Base-by-base conservation (phyloP, 1,140 invertebrate species). In the Pseudobourletiella spinata region DNA sequence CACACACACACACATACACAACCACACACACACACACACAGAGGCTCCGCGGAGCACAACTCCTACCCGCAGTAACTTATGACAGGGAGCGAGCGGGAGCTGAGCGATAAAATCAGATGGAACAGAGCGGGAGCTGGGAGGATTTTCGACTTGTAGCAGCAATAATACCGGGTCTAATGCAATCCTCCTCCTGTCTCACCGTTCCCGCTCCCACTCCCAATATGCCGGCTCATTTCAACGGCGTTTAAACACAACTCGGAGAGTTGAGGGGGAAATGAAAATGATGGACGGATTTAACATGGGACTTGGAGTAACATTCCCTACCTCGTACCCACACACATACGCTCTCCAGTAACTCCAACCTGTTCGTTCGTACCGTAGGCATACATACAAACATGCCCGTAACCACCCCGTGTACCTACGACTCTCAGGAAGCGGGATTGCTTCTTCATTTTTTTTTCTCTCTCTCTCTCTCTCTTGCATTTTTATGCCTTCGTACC, bases 231-330 rank as follows among this genome's bases (percentile, higher is more conserved):
- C 44, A 48, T 48, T 48, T 22, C 44, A 22, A 48, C 14, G 6
- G 22, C 6, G 22, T 48, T 8, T 6, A 48, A 22, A 22, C 11
- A 22, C 6, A 22, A 22, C 6, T 11, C 6, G 44, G 22, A 48
- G 22, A 48, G 14, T 22, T 18, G 22, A 48, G 22, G 14, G 44
- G 22, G 22, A 48, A 48, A 48, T 48, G 14, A 18, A 22, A 22
- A 48, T 48, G 44, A 48, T 48, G 44, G 44, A 48, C 44, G 44
- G 44, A 48, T 48, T 48, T 22, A 48, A 22, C 22, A 48, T 48
- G 14, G 6, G 22, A 22, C 11, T 48, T 22, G 44, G 20, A 22
- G 44, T 48, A n/a, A n/a, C n/a, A n/a, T 48, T 18, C 11, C 6
- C 6, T 48, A 15, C 20, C 22, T 15, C 18, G 6, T 11, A 11